Evolutionary conservation across 2,797 vertebrate species (phyloP).

Genomic region (Neosalanx taihuensis): DNA sequence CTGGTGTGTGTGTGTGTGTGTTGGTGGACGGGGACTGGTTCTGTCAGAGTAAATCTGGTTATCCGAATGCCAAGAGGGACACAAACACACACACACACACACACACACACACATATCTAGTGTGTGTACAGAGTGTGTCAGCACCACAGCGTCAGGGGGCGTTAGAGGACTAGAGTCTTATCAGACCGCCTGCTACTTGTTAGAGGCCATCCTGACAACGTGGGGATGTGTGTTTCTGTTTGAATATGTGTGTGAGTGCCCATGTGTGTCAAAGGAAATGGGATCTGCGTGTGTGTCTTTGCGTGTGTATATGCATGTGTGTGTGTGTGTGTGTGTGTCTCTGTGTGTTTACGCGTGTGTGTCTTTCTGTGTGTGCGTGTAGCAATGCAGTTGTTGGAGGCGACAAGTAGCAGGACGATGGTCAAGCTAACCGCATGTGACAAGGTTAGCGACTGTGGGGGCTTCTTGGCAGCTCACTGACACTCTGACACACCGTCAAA

Average conservation of each 20-base stretch:
- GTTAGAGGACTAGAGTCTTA: not conserved
- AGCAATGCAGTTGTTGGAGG: not conserved
- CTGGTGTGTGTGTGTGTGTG: conserved; percentile 15
- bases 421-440: not conserved
- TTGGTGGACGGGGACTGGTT: conserved; percentile 2
- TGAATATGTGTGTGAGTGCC: not conserved
- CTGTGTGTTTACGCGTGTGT: not conserved
- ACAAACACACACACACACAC: conserved; percentile 9
- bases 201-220: not conserved
- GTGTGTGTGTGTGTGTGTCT: not conserved
- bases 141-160: conserved; percentile 8
- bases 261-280: not conserved
- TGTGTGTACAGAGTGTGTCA: conserved; percentile 27
- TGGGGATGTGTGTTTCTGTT: too few relatives aligned
- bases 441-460: not conserved
- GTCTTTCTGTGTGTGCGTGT: not conserved
- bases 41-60: conserved; percentile 45
- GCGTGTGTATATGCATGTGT: not conserved
- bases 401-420: not conserved
- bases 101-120: conserved; percentile 27
- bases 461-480: not conserved
- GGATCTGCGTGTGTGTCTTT: not conserved
- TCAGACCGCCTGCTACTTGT: not conserved
- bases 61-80: conserved; percentile 38
- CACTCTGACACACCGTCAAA: not conserved